Evolutionary conservation across 2,113 vertebrate genomes (phyloP).

Genomic region (Struthio camelus): DNA sequence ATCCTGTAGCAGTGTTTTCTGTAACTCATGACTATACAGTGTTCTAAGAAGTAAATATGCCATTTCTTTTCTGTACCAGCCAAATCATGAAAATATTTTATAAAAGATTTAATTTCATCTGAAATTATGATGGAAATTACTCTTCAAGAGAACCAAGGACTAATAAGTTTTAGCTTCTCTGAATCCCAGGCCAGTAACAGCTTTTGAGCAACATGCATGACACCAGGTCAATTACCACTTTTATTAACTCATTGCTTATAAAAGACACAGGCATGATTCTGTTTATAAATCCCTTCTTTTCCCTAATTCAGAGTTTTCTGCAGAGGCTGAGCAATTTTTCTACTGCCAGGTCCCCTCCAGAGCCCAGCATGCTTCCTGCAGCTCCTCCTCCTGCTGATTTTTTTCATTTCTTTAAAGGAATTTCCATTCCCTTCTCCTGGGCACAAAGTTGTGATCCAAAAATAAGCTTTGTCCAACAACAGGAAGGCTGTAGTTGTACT

Average conservation of each 20-base stretch:
- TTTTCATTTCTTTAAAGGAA: constrained; percentile 8
- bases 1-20: neutral
- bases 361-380: constrained; percentile 29
- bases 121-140: neutral
- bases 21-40: neutral
- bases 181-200: neutral
- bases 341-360: neutral
- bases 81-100: neutral
- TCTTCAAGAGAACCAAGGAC: neutral
- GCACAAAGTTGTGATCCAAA: constrained; percentile 11
- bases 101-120: neutral
- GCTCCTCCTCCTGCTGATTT: constrained; percentile 25
- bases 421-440: neutral
- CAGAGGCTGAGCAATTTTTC: neutral
- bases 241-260: neutral
- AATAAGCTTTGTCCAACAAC: constrained; percentile 43
- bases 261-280: neutral
- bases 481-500: constrained; percentile 52
- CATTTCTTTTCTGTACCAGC: neutral
- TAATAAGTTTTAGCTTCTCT: neutral
- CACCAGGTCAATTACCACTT: constrained; percentile 7
- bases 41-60: neutral
- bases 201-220: neutral
- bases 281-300: neutral
- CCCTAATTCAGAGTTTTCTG: neutral